Evolutionary conservation across 1,140 invertebrate genomes (phyloP), one percentile per base, ranked within the genome.

Genomic region (Drosophila mayri): DNA sequence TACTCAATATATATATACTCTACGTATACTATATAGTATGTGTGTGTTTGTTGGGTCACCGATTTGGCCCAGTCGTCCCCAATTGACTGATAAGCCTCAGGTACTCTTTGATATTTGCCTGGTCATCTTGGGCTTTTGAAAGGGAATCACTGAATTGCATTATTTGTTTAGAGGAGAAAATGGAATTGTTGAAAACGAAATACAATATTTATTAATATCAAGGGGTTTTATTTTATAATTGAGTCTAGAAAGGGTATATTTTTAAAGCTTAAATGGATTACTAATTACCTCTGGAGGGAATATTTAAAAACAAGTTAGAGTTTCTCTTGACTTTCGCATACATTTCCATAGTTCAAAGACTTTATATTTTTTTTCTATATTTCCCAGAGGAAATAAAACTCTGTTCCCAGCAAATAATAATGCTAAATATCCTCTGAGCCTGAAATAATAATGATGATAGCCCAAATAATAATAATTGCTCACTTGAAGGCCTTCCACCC

Each of bases 81-180:
- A 41, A 52, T 58, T 65, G 52, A 65, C 37, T 76, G 73, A 76
- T 74, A 74, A 72, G 66, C 35, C 22, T 9, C 20, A n/a, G 20
- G 30, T 18, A 46, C 35, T 30, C 25, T 8, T 5, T 6, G 18
- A 50, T 32, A 46, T 10, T 16, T 58, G 72, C 52, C 11, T 32
- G 40, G 49, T 76, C 72, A 76, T 43, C 44, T 28, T 14, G 12
- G 40, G 5, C 14, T 2, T 32, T 46, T 32, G 0, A 32, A 46
- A 38, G 11, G 41, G 20, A 68, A 35, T 40, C 40, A 28, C 16
- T 32, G 28, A 35, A 22, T 30, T 55, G 7, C 30, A 28, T 6
- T 43, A 1, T 35, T 18, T 20, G 0, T 3, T 44, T 18, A 18
- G 12, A n/a, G 11, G 8, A 2, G 6, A 1, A 52, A 37, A 16